phyloP scores from a whole-genome alignment of 2,888 invertebrate species.

The Eupithecia dodoneata region DNA sequence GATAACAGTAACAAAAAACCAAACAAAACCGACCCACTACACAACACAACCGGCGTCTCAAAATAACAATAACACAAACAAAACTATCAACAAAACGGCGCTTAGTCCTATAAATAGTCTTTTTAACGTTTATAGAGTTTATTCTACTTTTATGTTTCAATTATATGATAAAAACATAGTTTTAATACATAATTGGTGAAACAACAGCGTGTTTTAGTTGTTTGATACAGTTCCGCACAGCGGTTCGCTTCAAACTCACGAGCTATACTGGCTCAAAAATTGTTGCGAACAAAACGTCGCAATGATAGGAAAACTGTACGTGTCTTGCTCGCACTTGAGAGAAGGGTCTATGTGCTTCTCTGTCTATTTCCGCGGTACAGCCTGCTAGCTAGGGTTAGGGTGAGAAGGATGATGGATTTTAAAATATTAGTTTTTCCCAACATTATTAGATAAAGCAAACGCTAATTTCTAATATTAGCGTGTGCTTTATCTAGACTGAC shows the following conservation, averaged over 20 bases:
- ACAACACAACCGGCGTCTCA: conserved; percentile 10
- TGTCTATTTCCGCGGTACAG: conserved; percentile 55
- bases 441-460: background rate
- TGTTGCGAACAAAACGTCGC: conserved; percentile 52
- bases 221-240: conserved; percentile 56
- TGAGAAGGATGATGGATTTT: conserved; percentile 33
- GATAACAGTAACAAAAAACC: conserved; percentile 1
- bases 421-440: background rate
- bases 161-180: conserved; percentile 49
- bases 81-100: conserved; percentile 1
- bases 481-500: too few species aligned
- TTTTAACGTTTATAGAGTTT: background rate
- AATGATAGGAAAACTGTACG: conserved; percentile 63
- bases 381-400: conserved; percentile 42
- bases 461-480: too few species aligned
- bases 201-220: conserved; percentile 50
- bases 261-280: conserved; percentile 73
- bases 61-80: conserved; percentile 11
- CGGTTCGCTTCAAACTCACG: conserved; percentile 67
- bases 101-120: background rate
- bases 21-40: conserved; percentile 9
- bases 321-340: conserved; percentile 58
- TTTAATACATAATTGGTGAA: conserved; percentile 39
- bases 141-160: background rate
- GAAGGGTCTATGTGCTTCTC: conserved; percentile 50